Conservation (phyloP, 2,113 vertebrate species). For the Rhagologus leucostigma region DNA sequence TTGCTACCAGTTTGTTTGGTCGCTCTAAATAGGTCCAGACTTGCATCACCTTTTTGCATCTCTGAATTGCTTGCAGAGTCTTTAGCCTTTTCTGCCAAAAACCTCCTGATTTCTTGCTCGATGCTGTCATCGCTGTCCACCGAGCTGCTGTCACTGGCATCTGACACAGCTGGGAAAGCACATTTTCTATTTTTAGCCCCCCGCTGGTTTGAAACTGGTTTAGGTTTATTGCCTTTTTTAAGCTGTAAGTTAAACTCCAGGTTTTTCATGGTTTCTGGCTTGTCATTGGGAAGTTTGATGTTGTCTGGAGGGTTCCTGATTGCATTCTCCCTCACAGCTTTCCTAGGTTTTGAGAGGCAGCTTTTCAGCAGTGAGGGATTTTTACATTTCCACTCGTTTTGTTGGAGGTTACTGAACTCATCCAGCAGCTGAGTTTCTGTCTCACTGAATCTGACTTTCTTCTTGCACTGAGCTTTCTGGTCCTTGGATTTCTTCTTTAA, state of each 20-base stretch:
- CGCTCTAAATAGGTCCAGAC: not conserved
- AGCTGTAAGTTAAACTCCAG: not conserved
- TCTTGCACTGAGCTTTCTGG: slow-evolving; percentile 72
- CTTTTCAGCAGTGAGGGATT: slow-evolving; percentile 55
- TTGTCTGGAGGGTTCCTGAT: not conserved
- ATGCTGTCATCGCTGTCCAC: slow-evolving; percentile 95
- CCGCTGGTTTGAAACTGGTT: not conserved
- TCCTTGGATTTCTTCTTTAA: slow-evolving; percentile 82
- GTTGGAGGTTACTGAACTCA: not conserved
- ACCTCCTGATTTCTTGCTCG: slow-evolving; percentile 89
- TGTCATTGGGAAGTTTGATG: not conserved
- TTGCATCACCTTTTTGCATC: not conserved
- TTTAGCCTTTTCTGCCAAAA: slow-evolving; percentile 90
- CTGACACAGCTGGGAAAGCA: not conserved
- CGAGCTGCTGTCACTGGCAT: slow-evolving; percentile 82
- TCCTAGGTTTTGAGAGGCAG: slow-evolving; percentile 66
- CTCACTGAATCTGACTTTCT: slow-evolving; percentile 69
- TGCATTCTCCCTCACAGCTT: not conserved
- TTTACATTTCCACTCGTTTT: slow-evolving; percentile 14
- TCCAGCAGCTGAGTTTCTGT: slow-evolving; percentile 33
- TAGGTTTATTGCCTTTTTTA: not conserved
- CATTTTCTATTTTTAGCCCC: not conserved
- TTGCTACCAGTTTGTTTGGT: not conserved
- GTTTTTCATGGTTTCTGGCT: not conserved
- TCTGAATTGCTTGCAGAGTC: slow-evolving; percentile 57